Evolutionary conservation across 2,797 vertebrate genomes (phyloP), one percentile per base, ranked within the genome.

Genomic region (Sebastes miniatus): DNA sequence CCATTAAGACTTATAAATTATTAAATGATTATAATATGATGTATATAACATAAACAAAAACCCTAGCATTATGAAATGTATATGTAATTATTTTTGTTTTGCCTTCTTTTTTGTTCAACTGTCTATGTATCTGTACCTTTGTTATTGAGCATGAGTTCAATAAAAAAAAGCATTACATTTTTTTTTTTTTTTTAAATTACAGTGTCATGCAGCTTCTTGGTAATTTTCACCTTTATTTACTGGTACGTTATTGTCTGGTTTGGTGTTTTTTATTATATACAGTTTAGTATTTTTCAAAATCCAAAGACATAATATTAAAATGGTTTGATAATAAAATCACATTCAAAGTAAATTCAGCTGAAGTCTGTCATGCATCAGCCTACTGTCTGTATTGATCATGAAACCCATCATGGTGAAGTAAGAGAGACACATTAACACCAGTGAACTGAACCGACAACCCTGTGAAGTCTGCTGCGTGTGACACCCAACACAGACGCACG

Each of bases 401-500:
- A 75, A 72, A 36, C 11, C 27, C 24, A 43, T 22, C 8, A 50
- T 13, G 43, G 29, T 68, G 11, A 66, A 20, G 27, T 20, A 8
- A 70, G 63, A 50, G 20, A 61, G 39, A 31, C n/a, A 3, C 16
- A n/a, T 31, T 34, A 27, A 29, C 25, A 31, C 36, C 22, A 57
- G 24, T 43, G 52, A 36, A 4, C 13, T 76, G 64, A 50, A 6
- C 32, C 9, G 16, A 4, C 54, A 31, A 24, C 31, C 57, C 18
- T 31, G 36, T 62, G 52, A 69, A 77, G 77, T 76, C 64, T 64
- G 54, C 34, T 52, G 58, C 57, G 50, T 61, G 32, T 88, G 76
- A 92, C 78, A 65, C 88, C 84, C 83, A 79, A 69, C 73, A 81
- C 84, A 79, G 83, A 83, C 72, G 58, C 74, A 56, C 43, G 31